Base-by-base conservation (phyloP, 2,797 vertebrate species). In the Acanthopagrus latus region DNA sequence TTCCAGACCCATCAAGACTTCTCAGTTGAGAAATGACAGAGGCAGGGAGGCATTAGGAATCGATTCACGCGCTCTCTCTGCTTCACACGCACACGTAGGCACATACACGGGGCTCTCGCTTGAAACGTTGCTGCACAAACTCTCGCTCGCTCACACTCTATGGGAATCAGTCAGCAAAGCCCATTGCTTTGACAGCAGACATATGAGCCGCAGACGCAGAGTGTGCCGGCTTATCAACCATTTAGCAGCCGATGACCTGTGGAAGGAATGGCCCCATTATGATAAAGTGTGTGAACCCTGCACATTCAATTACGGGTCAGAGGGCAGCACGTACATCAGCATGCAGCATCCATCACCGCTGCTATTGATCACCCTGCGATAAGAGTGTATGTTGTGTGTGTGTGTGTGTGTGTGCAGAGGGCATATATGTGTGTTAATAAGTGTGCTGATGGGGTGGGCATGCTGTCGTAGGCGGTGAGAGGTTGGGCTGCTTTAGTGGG, bases 171-270 rank as follows among this genome's bases (percentile, higher is more conserved):
- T 91, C 79, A 85, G 75, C 65, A 56, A 64, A 82, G 77, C 72
- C 81, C 62, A 79, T 71, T 63, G 80, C 73, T 86, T 77, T 86
- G 90, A 91, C 90, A 90, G 86, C 78, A 84, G 83, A 90, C 88
- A 69, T 88, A 91, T 80, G 84, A 88, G 83, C 82, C 56, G 75
- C 78, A 74, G 81, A 75, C 50, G 13, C 74, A 21, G 75, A 80
- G 70, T 58, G 77, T 58, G 74, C 69, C 43, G 64, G 87, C 86
- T 90, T 92, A 92, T 91, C 89, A 90, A 86, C 92, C 93, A 90
- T 93, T 94, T 92, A 94, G 91, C 92, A 91, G 85, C 67, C 48
- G 81, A 91, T 90, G 93, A 94, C 89, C 93, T 90, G 91, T 83
- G 84, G 70, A 83, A 80, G 52, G 72, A 91, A 86, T 71, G 85